Base-by-base conservation (phyloP, 2,888 invertebrate genomes). In the Tiliacea aurago region DNA sequence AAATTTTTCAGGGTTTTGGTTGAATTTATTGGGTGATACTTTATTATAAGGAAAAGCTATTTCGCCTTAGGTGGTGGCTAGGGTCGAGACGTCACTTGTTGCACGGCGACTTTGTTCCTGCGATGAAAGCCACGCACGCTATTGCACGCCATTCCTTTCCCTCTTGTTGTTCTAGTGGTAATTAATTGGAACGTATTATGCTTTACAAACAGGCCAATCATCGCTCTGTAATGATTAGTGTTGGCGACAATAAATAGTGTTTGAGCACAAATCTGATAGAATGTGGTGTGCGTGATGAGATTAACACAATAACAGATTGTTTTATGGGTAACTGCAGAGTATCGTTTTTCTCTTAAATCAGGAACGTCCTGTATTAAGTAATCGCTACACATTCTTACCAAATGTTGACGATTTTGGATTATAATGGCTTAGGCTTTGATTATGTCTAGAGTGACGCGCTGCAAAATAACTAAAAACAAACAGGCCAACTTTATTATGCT, bases 81-180 rank as follows among this genome's bases (percentile, higher is more conserved):
- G 87, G 86, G 90, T 84, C 87, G 89, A 87, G 91, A 91, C 93
- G 90, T 94, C 93, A 96, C 96, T 96, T 96, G 96, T 96, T 96
- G 95, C 95, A 90, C 93, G 90, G 87, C 84, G 93, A 93, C 93
- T 93, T 94, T 93, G 94, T 95, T 93, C 91, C 91, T 91, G 91
- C 91, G 92, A 90, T 93, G 93, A 95, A 95, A 94, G 94, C 93
- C 94, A 94, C 95, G 94, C 95, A 95, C 93, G 94, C 91, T 86
- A 91, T 88, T 90, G 92, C 95, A 94, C 93, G 94, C 93, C 90
- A 93, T 90, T 89, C 87, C 88, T 86, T 90, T 86, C 88, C 87
- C 90, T 89, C 89, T 88, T 91, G 91, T 92, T 93, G 91, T 93
- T 91, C 90, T 91, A 90, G 89, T 89, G 89, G 90, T 91, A 93